Evolutionary conservation across 2,113 vertebrate genomes (phyloP).

Genomic region (Donacobius atricapilla): DNA sequence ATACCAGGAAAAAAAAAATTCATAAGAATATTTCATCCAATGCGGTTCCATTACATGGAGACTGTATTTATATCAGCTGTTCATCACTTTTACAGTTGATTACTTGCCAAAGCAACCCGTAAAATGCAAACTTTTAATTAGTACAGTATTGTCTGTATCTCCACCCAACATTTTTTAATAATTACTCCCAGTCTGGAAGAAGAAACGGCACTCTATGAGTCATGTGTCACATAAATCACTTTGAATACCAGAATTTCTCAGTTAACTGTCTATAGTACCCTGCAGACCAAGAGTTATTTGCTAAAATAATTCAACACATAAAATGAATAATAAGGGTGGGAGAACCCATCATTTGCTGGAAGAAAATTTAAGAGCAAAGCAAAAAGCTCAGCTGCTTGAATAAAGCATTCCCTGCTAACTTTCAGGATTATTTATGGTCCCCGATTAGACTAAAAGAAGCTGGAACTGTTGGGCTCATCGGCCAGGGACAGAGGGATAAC

Average conservation of each 20-base stretch:
- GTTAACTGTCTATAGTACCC: constrained; percentile 5
- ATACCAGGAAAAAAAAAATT: background rate
- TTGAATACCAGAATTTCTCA: constrained; percentile 19
- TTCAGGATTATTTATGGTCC: background rate
- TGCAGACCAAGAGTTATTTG: constrained; percentile 36
- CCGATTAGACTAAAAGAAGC: background rate
- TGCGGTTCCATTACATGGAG: background rate
- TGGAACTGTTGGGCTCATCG: background rate
- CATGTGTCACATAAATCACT: constrained; percentile 17
- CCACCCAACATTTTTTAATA: background rate
- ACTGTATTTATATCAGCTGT: background rate
- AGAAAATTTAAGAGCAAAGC: constrained; percentile 11
- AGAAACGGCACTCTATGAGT: background rate
- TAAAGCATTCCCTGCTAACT: background rate
- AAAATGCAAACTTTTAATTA: constrained; percentile 40
- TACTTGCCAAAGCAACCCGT: background rate
- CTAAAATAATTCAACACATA: constrained; percentile 39
- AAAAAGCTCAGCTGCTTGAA: background rate
- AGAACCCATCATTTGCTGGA: background rate
- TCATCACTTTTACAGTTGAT: background rate
- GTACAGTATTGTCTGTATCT: background rate
- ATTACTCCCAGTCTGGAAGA: background rate
- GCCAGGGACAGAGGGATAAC: background rate
- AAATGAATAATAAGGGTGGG: constrained; percentile 1
- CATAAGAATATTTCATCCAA: background rate